These are phyloP conservation scores for Pomacea maculata DNA, from an alignment of 1,140 invertebrate genomes.

Conservation along the genomic window DNA sequence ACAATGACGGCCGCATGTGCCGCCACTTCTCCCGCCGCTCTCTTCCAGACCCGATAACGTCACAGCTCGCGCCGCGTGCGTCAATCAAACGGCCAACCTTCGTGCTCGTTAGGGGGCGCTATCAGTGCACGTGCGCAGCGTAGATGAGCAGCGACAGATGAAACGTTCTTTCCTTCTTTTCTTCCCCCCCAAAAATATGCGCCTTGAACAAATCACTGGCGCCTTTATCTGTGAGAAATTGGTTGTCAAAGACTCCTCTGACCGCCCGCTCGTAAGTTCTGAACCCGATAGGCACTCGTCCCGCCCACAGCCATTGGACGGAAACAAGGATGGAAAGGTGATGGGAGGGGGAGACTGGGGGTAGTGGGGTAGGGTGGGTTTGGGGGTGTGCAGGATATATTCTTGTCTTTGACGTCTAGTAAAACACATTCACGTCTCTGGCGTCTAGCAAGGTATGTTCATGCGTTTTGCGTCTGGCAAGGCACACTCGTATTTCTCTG, in stretches of 20 bases:
- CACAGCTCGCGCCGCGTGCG: slow-evolving; percentile 18
- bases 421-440: no score
- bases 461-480: no score
- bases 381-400: no score
- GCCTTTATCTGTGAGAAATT: slow-evolving; percentile 27
- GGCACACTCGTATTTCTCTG: no score
- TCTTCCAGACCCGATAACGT: slow-evolving; percentile 21
- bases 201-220: slow-evolving; percentile 18
- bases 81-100: slow-evolving; percentile 13
- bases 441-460: no score
- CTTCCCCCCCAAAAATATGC: slow-evolving; percentile 3
- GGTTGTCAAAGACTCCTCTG: slow-evolving; percentile 23
- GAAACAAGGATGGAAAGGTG: no score
- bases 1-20: slow-evolving; percentile 20
- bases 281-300: slow-evolving; percentile 17
- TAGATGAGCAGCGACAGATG: slow-evolving; percentile 25
- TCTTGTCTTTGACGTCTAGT: no score
- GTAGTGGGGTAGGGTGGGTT: no score
- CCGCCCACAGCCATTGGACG: not conserved
- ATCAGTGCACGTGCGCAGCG: slow-evolving; percentile 21
- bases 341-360: no score
- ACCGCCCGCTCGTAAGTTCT: slow-evolving; percentile 17
- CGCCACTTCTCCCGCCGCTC: slow-evolving; percentile 11
- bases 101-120: slow-evolving; percentile 24
- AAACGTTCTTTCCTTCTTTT: slow-evolving; percentile 7